Base-by-base conservation (phyloP, 2,797 vertebrate genomes). In the Arnoldichthys spilopterus region DNA sequence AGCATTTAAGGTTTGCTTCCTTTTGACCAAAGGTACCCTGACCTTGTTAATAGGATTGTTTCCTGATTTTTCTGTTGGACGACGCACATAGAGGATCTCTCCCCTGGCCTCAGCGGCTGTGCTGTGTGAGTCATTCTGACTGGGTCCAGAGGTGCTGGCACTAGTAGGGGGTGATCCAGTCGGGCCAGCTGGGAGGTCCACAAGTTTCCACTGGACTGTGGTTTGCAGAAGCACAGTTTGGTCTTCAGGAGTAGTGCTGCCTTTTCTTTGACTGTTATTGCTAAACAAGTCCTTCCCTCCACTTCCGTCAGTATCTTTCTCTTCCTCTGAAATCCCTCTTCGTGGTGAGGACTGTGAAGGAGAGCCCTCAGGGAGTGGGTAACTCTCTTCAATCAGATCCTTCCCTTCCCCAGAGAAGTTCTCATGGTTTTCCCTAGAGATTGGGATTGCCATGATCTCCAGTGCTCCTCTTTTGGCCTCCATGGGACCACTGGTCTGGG, bases 321-420 rank as follows among this genome's bases (percentile, higher is more conserved):
- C 91, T 40, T 90, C 88, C 56, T 80, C 89, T n/a, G 76, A 77
- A 1, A 49, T 61, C 26, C 78, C 22, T 59, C 47, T 80, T 49
- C 49, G 74, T 58, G 56, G 22, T 22, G 40, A 67, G 40, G 80
- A 62, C 16, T 45, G 68, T 1, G 72, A 56, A 22, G 54, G 13
- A 40, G 73, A 16, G 26, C 72, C 72, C 69, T 83, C 47, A 7
- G 79, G 76, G 69, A 79, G 47, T 9, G 71, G 47, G 51, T 80
- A 77, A 58, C 40, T 58, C 12, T 90, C 90, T 45, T 84, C 83
- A 0, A 90, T 90, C 51, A 86, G 86, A 68, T 93, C 90, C n/a
- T 83, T 92, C 5, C 92, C 94, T 68, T 93, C 93, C 2, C 94
- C 94, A 0, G 94, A 95, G 72, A 90, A 94, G 84, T 94, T 92